These are phyloP conservation scores for Pseudeuparius sepicola DNA, from an alignment of 2,888 invertebrate species.

Conservation along the genomic window DNA sequence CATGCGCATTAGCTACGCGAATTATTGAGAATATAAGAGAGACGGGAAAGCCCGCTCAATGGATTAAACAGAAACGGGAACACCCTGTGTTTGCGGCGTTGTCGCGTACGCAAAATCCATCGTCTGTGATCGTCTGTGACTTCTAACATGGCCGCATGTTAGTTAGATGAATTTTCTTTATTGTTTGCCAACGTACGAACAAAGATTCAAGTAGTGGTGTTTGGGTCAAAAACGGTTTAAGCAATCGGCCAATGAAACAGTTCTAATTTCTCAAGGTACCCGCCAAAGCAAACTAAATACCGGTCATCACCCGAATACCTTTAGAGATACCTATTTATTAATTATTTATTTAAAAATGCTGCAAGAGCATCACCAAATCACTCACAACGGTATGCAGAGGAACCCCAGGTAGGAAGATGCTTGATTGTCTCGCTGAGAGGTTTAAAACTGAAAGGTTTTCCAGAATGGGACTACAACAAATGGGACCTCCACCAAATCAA, in stretches of 20 bases:
- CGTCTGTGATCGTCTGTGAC: slow-evolving; percentile 16
- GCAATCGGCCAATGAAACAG: no score
- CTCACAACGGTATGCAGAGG: slow-evolving; percentile 56
- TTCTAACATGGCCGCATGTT: slow-evolving; percentile 79
- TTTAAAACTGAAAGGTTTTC: no score
- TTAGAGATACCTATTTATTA: no score
- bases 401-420: slow-evolving; percentile 46
- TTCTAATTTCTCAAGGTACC: no score
- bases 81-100: no score
- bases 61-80: no score
- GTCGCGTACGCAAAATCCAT: slow-evolving; percentile 14
- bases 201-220: slow-evolving; percentile 44
- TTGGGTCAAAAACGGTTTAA: slow-evolving; percentile 36
- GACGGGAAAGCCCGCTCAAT: no score
- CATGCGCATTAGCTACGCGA: no score
- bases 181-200: slow-evolving; percentile 60
- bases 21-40: no score
- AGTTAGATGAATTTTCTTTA: slow-evolving; percentile 66
- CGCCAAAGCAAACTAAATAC: no score
- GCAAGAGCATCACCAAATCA: slow-evolving; percentile 53
- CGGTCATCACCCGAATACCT: no score
- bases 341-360: slow-evolving; percentile 34
- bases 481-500: slow-evolving; percentile 37
- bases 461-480: slow-evolving; percentile 39
- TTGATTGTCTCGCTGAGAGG: no score